Evolutionary conservation across 2,888 invertebrate genomes (phyloP), one percentile per base, ranked within the genome.

Genomic region (Apamea sordens): DNA sequence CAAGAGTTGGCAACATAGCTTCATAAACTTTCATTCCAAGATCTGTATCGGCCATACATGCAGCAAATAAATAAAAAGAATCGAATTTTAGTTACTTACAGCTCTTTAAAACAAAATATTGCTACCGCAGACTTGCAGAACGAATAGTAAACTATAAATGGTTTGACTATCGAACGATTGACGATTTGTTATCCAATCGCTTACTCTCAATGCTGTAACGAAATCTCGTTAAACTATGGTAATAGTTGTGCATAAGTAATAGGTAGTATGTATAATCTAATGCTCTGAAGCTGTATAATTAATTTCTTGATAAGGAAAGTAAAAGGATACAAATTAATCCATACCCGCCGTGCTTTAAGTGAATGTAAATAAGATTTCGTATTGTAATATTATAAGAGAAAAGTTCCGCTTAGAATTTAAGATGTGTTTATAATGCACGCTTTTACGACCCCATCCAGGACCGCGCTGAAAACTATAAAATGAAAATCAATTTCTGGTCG

Each of bases 391-490:
- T 67, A 15, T 44, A 71, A 41, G 21, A 68, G 70, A 47, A 63
- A 67, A 2, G 21, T 36, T 32, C 24, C 21, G n/a, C 15, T 44
- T 41, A 32, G 32, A 63, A 84, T 78, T 61, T 73, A 67, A 59
- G 21, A 81, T 53, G 24, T 73, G 15, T 50, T 79, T 24, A n/a
- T n/a, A n/a, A 47, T 28, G 53, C 61, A 74, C 18, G 61, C n/a
- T 44, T 80, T 82, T 75, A 83, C 59, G 41, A 75, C 36, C 63
- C 50, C 21, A 59, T 68, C 53, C 8, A 73, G 47, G 67, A 68
- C 64, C 21, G 68, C 59, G 36, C 44, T 44, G 71, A 68, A 84
- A 74, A 74, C 70, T 72, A 65, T 67, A 63, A 83, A 79, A 79
- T 56, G 47, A 56, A 56, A 73, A 74, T 79, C 67, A 65, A 74